Evolutionary conservation across 23 tunicate genomes (phyloP).

Genomic region (Halocynthia aurantium): DNA sequence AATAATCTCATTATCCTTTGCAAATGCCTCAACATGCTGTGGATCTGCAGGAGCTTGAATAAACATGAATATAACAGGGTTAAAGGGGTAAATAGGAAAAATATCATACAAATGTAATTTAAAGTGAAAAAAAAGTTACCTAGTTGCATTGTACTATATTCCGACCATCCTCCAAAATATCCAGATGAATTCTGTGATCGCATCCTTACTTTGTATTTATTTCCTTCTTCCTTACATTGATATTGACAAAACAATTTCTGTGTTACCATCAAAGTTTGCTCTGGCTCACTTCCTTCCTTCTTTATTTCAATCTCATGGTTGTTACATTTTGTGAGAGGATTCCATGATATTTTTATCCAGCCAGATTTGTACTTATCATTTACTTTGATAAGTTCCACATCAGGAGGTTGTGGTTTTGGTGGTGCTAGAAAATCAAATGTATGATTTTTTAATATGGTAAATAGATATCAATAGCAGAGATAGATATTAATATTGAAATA

Average conservation of each 20-base stretch:
- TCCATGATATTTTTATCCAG: background rate
- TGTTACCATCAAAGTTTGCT: background rate
- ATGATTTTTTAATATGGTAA: too few relatives aligned
- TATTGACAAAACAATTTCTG: background rate
- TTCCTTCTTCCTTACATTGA: background rate
- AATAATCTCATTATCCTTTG: too few relatives aligned
- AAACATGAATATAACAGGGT: background rate
- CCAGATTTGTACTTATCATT: background rate
- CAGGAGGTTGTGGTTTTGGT: too few relatives aligned
- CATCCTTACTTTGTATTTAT: background rate
- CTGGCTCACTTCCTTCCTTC: background rate
- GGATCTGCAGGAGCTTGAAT: background rate
- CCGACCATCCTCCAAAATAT: background rate
- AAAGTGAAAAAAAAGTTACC: background rate
- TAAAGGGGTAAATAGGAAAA: too few relatives aligned
- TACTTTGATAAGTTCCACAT: background rate
- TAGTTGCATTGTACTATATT: background rate
- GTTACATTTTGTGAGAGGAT: background rate
- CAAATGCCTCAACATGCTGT: too few relatives aligned
- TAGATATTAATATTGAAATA: too few relatives aligned
- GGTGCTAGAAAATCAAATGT: too few relatives aligned
- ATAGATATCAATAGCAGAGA: too few relatives aligned
- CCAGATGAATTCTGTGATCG: background rate
- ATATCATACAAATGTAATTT: too few relatives aligned
- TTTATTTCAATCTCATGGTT: background rate